Evolutionary conservation across 2,113 vertebrate species (phyloP), one percentile per base, ranked within the genome.

Genomic region (Xiphophorus hellerii): DNA sequence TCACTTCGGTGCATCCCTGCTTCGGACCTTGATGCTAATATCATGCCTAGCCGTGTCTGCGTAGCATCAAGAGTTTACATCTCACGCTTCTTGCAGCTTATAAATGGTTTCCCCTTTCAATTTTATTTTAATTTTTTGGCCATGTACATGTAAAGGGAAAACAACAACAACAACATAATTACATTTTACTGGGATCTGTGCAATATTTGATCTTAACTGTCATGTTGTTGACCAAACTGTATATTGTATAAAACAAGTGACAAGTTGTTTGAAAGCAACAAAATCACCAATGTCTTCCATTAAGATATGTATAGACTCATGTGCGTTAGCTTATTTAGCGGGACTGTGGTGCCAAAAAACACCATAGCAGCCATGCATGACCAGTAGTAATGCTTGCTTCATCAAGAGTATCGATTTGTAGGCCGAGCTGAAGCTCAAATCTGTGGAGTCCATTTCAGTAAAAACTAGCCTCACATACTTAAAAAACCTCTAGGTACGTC

Each of bases 221-320:
- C 90, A 90, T 93, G 89, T 94, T 95, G 93, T 92, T 90, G 87
- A 94, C 92, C 94, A 94, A 93, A 96, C 82, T 97, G 96, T 97
- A 96, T 96, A 97, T 98, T 97, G 96, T 96, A 97, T 96, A 96
- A 37, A 99, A 97, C 96, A 96, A 96, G 97, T 98, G 98, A 97
- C 96, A 96, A 98, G 97, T 98, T 99, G 97, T 99, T 98, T 96
- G 95, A 97, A 96, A 98, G 97, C 98, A 99, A 98, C 97, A 99
- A 98, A 98, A 99, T 99, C 97, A 99, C 97, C 97, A 98, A 98
- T 96, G 98, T 99, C 97, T 99, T 99, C 97, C 98, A 99, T 99
- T 98, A 96, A 98, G 95, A 99, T 95, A 97, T 96, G 97, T 98
- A 99, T 98, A 98, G 97, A 97, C 96, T 97, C 96, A 97, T 96